phyloP scores from a whole-genome alignment of 2,113 vertebrate species.

The Rattus norvegicus region DNA sequence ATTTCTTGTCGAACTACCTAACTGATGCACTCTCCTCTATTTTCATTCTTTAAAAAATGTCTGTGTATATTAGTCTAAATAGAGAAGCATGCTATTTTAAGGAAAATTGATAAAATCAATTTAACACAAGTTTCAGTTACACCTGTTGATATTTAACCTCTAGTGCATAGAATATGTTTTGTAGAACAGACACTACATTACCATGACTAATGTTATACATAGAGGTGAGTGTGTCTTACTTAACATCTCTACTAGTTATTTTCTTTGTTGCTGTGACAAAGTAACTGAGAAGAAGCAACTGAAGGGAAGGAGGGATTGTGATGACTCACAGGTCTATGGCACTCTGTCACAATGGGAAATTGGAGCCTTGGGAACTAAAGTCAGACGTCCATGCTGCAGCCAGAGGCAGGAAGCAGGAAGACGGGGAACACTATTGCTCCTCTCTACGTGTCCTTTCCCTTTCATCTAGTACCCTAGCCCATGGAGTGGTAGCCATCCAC shows the following conservation, averaged over 20 bases:
- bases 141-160: neutral
- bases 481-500: too few relatives aligned
- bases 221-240: neutral
- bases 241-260: neutral
- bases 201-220: neutral
- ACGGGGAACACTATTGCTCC: neutral
- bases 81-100: conserved; percentile 37
- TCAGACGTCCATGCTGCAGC: neutral
- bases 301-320: neutral
- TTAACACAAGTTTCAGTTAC: conserved; percentile 5
- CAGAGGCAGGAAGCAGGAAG: neutral
- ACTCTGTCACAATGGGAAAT: too few relatives aligned
- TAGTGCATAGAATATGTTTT: neutral
- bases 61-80: conserved; percentile 19
- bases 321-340: neutral
- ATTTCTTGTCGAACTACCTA: conserved; percentile 40
- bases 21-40: neutral
- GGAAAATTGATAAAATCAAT: neutral
- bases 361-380: neutral
- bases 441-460: neutral
- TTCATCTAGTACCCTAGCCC: too few relatives aligned
- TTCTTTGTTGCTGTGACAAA: neutral
- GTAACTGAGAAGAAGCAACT: neutral
- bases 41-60: neutral
- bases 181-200: neutral